Evolutionary conservation across 2,797 vertebrate genomes (phyloP).

Genomic region (Adrianichthys oophorus): DNA sequence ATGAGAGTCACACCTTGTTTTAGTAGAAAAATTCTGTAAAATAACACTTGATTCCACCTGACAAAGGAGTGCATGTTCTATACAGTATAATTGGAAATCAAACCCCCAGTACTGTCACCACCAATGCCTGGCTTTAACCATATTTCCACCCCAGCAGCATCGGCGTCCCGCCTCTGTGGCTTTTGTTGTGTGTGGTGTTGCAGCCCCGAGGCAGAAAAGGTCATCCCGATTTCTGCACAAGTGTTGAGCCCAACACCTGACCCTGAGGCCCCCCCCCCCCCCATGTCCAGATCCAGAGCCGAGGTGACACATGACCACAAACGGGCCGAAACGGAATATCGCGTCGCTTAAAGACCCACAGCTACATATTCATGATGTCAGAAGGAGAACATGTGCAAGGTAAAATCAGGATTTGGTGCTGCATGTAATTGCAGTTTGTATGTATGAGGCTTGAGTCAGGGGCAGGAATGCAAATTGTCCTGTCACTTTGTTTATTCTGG

Average conservation of each 20-base stretch:
- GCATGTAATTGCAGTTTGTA: conserved; percentile 11
- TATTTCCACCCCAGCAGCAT: conserved; percentile 17
- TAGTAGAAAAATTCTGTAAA: no score
- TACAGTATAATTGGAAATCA: not conserved
- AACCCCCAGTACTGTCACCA: conserved; percentile 7
- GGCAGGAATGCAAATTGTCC: conserved; percentile 66
- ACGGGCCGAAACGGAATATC: conserved; percentile 50
- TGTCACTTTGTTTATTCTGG: conserved; percentile 68
- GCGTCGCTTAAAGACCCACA: conserved; percentile 14
- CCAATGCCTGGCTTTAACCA: conserved; percentile 12
- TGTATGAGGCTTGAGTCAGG: conserved; percentile 32
- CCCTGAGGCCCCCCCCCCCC: conserved; percentile 50
- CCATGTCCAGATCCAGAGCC: conserved; percentile 50
- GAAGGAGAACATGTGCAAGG: conserved; percentile 53
- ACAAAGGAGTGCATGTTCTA: not conserved
- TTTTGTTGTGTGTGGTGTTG: conserved; percentile 55
- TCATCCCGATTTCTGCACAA: conserved; percentile 67
- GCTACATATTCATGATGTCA: conserved; percentile 50
- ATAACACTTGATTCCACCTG: no score
- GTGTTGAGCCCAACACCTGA: conserved; percentile 75
- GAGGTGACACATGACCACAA: conserved; percentile 66
- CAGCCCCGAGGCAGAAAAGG: conserved; percentile 52
- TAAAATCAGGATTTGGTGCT: conserved; percentile 41
- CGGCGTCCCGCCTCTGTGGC: conserved; percentile 42
- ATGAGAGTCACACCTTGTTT: no score